Conservation (phyloP, 30 jellyfish, hydroid and myxozoan species). For the Aurelia sp. region DNA sequence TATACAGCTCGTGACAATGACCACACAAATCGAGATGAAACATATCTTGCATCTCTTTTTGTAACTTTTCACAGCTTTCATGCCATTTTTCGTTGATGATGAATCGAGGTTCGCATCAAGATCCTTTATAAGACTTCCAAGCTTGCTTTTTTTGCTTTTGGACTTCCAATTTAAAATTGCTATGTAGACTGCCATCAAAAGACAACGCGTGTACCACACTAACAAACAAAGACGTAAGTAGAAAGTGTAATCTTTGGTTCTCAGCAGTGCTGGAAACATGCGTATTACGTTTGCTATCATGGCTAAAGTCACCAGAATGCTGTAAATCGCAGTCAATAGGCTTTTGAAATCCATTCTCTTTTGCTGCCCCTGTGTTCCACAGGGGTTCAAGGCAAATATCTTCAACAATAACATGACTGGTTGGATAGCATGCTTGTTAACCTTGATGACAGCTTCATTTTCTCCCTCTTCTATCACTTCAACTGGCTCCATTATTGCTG, state of each 20-base stretch:
- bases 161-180: background rate
- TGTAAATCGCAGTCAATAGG: too few species aligned
- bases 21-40: background rate
- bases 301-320: too few species aligned
- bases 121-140: slow-evolving; percentile 5
- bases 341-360: too few species aligned
- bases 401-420: too few species aligned
- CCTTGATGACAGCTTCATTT: too few species aligned
- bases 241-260: background rate
- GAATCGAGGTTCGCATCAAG: slow-evolving; percentile 21
- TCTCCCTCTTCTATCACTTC: too few species aligned
- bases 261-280: too few species aligned
- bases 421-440: too few species aligned
- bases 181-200: background rate
- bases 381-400: too few species aligned
- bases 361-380: too few species aligned
- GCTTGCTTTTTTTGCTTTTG: slow-evolving; percentile 11
- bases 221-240: slow-evolving; percentile 4
- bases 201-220: slow-evolving; percentile 49
- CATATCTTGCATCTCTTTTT: background rate
- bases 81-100: background rate
- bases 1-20: background rate
- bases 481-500: too few species aligned
- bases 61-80: background rate
- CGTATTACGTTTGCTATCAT: too few species aligned